Evolutionary conservation across 2,888 invertebrate genomes (phyloP).

Genomic region (Drosophila fungiperda): DNA sequence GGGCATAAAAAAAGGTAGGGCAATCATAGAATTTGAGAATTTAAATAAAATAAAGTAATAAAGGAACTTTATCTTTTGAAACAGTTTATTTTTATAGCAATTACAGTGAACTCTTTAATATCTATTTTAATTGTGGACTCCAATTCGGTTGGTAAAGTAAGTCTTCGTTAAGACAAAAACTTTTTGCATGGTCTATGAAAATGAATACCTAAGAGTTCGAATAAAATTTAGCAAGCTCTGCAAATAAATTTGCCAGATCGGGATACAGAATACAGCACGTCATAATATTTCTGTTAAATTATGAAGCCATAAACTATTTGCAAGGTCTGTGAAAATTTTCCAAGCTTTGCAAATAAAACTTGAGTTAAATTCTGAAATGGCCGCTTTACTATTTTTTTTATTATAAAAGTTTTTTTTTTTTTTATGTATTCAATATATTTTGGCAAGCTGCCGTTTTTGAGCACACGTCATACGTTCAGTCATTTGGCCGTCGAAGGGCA

Average conservation of each 20-base stretch:
- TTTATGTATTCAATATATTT: not conserved
- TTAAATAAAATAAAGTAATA: not conserved
- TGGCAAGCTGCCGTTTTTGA: not conserved
- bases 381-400: not conserved
- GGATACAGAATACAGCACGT: not conserved
- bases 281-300: not conserved
- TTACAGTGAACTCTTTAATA: too few relatives aligned
- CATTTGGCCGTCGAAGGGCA: constrained; percentile 5
- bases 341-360: not conserved
- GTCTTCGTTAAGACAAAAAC: not conserved
- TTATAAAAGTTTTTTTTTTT: not conserved
- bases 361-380: not conserved
- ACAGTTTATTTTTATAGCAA: not conserved
- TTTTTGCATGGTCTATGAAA: not conserved
- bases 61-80: not conserved
- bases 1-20: not conserved
- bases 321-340: not conserved
- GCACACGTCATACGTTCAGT: not conserved
- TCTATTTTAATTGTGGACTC: not conserved
- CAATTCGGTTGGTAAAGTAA: not conserved
- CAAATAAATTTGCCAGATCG: not conserved
- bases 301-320: not conserved
- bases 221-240: not conserved
- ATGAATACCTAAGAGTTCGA: not conserved
- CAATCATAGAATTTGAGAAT: not conserved